Evolutionary conservation across 92 coral and sea anemone genomes (phyloP), one percentile per base, ranked within the genome.

Genomic region (Diadumene lineata): DNA sequence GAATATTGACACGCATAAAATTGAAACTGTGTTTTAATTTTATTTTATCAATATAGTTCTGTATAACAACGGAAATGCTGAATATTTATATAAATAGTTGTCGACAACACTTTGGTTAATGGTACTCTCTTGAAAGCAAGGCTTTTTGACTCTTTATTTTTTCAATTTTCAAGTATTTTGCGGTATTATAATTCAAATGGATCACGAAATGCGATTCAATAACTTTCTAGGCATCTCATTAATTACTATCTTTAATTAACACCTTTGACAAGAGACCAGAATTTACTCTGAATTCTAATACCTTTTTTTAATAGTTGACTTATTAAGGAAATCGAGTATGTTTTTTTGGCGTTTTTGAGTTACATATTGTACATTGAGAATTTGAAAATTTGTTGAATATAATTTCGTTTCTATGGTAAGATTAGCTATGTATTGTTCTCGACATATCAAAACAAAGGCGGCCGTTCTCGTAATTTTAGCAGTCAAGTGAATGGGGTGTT

Each of bases 401-500:
- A 13, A 25, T 65, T n/a, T n/a, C n/a, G 82, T 78, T 78, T 78
- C 82, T 78, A 78, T 78, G 82, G 82, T 2, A 56, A 77, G 70
- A 34, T 66, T 44, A 64, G 64, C 32, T 51, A 44, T 23, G 51
- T 65, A 68, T 78, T 78, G 82, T 78, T 68, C 82, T 31, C 53
- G 30, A 55, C 70, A 26, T 24, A 74, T 51, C 34, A 68, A 51
- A 68, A 78, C 64, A 69, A 78, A 51, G 72, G 43, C 56, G 43
- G 55, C 44, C 74, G 46, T 85, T 81, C 83, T 85, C 75, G 63
- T 76, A 34, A n/a, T 70, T 70, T n/a, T 22, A 33, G n/a, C 69
- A 68, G 70, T 66, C 68, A 61, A 31, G 81, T 86, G 91, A 86
- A 86, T 86, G 91, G 91, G 77, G 77, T 63, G 92, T 78, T 62